Percentiles rank a stretch among this genome's conserved stretches.
phyloP scores from a whole-genome alignment of 2,797 vertebrate genomes.

The Oreortyx pictus region DNA sequence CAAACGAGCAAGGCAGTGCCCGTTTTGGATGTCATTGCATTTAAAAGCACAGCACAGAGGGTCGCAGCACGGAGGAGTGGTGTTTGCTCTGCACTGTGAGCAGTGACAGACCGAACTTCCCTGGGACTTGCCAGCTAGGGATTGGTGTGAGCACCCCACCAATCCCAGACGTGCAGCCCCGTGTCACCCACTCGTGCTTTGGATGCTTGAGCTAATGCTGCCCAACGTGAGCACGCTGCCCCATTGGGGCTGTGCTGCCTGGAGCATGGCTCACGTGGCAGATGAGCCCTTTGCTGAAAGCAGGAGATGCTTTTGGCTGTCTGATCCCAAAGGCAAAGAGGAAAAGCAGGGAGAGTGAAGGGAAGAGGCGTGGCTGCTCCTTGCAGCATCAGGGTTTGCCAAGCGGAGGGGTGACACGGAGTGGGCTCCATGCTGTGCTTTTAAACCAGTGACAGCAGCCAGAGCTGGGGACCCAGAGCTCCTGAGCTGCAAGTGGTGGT shows the following conservation, averaged over 20 bases:
- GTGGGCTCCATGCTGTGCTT: conserved; percentile 23
- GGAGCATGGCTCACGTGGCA: neutral
- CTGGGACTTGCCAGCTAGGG: neutral
- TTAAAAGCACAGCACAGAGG: conserved; percentile 41
- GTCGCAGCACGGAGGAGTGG: neutral
- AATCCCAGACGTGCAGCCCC: neutral
- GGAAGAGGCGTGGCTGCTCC: neutral
- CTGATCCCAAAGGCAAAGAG: neutral
- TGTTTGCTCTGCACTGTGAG: neutral
- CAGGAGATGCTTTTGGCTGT: neutral
- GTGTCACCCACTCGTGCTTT: neutral
- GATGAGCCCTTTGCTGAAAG: neutral
- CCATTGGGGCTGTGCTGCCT: neutral
- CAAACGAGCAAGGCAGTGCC: neutral
- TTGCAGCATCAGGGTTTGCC: neutral
- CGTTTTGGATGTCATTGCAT: neutral
- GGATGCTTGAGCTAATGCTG: conserved; percentile 21
- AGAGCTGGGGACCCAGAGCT: neutral
- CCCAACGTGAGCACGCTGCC: neutral
- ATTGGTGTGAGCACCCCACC: neutral
- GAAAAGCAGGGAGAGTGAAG: neutral
- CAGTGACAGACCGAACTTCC: neutral
- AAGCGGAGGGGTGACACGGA: neutral
- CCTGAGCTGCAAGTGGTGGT: neutral
- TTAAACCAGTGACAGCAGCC: conserved; percentile 25